Percentiles rank a stretch among this genome's conserved stretches.
phyloP scores from a whole-genome alignment of 2,888 invertebrate species.

The Pseudanteris insignis region DNA sequence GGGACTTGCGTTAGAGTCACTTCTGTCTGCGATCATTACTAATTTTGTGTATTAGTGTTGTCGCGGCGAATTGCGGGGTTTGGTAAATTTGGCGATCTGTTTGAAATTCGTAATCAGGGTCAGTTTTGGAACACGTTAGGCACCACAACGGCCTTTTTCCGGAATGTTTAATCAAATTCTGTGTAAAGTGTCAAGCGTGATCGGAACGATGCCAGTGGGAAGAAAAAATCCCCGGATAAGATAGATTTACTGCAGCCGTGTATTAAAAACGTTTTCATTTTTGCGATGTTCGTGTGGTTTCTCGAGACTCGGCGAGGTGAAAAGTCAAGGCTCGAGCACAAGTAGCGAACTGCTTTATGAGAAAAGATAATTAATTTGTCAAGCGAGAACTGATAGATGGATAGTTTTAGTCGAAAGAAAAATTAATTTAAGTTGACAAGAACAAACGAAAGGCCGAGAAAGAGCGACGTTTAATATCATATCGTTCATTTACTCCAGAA shows the following conservation, averaged over 20 bases:
- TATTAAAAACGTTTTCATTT: conserved; percentile 34
- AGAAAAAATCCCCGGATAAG: conserved; percentile 15
- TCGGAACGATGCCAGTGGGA: conserved; percentile 10
- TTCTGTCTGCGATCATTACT: too few relatives aligned
- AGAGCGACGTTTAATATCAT: too few relatives aligned
- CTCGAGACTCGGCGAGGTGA: conserved; percentile 11
- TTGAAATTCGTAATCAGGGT: conserved; percentile 26
- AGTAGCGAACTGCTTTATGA: conserved; percentile 4
- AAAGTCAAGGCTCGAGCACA: conserved; percentile 2
- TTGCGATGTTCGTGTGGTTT: conserved; percentile 17
- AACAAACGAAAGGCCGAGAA: too few relatives aligned
- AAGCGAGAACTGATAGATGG: not conserved
- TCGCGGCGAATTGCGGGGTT: too few relatives aligned
- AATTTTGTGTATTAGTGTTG: too few relatives aligned
- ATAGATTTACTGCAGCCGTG: conserved; percentile 26
- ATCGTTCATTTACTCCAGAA: too few relatives aligned
- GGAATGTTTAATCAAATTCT: conserved; percentile 36
- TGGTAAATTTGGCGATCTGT: too few relatives aligned
- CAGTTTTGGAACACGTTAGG: conserved; percentile 18
- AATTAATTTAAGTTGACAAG: too few relatives aligned
- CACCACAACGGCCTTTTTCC: conserved; percentile 9
- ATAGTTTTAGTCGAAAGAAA: too few relatives aligned
- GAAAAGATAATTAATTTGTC: conserved; percentile 6
- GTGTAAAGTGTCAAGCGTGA: conserved; percentile 13
- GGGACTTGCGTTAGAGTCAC: too few relatives aligned